Evolutionary conservation across 2,888 invertebrate genomes (phyloP).

Genomic region (Chrysopilus asiliformis): DNA sequence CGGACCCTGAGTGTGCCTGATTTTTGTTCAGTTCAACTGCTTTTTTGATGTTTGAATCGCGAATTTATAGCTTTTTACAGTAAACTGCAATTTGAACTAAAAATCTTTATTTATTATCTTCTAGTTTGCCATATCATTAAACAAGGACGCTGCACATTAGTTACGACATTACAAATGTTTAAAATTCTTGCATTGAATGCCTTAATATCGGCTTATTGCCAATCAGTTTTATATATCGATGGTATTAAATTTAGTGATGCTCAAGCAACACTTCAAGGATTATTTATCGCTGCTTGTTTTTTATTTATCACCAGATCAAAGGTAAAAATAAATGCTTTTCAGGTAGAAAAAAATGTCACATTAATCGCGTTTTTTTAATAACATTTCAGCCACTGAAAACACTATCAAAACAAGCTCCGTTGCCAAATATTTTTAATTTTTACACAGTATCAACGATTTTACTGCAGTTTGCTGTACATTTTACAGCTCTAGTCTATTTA

Average conservation of each 20-base stretch:
- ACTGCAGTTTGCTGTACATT: conserved; percentile 89
- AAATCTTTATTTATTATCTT: conserved; percentile 22
- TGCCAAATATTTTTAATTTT: conserved; percentile 96
- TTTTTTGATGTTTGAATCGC: too few relatives aligned
- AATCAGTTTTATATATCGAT: conserved; percentile 94
- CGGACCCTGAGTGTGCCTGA: too few relatives aligned
- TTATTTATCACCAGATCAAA: conserved; percentile 96
- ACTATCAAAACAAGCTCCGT: conserved; percentile 83
- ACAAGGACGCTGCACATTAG: conserved; percentile 96
- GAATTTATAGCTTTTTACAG: background rate
- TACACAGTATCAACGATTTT: conserved; percentile 95
- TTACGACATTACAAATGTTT: conserved; percentile 99
- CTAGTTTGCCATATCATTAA: conserved; percentile 98
- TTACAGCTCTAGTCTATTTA: conserved; percentile 77
- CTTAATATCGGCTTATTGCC: conserved; percentile 93
- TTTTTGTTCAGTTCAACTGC: too few relatives aligned
- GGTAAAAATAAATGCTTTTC: conserved; percentile 38
- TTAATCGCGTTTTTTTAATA: background rate
- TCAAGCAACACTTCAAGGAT: conserved; percentile 94
- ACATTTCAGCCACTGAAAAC: conserved; percentile 66
- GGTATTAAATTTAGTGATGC: conserved; percentile 96
- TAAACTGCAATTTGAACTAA: background rate
- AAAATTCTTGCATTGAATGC: conserved; percentile 98
- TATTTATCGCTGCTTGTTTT: conserved; percentile 92
- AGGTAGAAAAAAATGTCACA: background rate